phyloP scores from a whole-genome alignment of 2,888 invertebrate genomes.

The Mechanitis mazaeus region DNA sequence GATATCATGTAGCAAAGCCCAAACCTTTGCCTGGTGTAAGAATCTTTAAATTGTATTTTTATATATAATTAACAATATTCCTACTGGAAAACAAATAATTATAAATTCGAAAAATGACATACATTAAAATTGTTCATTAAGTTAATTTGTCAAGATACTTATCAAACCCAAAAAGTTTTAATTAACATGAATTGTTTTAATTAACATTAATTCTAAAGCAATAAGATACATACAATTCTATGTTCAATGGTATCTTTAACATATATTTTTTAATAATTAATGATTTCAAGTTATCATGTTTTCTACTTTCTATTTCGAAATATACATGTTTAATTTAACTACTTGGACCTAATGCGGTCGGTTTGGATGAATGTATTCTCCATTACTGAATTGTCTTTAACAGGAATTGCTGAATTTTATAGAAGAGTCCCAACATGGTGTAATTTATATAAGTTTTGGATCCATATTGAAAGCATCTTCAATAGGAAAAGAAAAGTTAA shows the following conservation, averaged over 20 bases:
- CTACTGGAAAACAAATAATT: no score
- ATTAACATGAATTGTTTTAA: background rate
- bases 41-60: background rate
- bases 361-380: no score
- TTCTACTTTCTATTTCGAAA: no score
- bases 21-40: slow-evolving; percentile 26
- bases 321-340: no score
- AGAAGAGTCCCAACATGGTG: slow-evolving; percentile 79
- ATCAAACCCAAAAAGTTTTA: no score
- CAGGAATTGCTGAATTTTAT: slow-evolving; percentile 79
- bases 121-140: background rate
- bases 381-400: background rate
- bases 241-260: no score
- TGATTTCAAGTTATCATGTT: no score
- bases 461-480: slow-evolving; percentile 81
- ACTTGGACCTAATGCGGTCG: no score
- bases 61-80: no score
- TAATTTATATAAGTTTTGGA: slow-evolving; percentile 86
- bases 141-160: background rate
- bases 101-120: background rate
- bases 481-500: slow-evolving; percentile 75
- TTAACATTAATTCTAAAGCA: no score
- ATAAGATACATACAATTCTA: no score
- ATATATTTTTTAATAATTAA: no score
- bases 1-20: slow-evolving; percentile 68